A percentile compares a stretch with the other conserved stretches of the same genome.
Evolutionary conservation across 1,140 invertebrate genomes (phyloP).

Genomic region (Neodiprion fabricii): DNA sequence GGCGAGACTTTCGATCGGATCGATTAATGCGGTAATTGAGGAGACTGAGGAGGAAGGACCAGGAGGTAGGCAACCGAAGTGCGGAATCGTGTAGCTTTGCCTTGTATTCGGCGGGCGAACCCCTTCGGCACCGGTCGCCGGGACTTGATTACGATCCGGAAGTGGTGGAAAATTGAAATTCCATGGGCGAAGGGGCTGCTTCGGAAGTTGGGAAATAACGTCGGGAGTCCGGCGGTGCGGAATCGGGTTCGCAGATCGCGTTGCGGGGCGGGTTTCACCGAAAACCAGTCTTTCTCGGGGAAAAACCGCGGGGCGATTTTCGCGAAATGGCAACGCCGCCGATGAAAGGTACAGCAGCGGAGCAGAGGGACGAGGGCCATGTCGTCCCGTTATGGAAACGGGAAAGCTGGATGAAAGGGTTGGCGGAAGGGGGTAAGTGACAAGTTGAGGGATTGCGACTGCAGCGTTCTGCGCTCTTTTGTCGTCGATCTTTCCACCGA

Average conservation of each 20-base stretch:
- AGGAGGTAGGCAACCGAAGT: not conserved
- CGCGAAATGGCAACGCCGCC: too few relatives aligned
- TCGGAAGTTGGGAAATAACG: not conserved
- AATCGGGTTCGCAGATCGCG: not conserved
- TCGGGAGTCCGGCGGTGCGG: not conserved
- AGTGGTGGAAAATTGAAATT: constrained; percentile 7
- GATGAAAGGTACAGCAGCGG: too few relatives aligned
- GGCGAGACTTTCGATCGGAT: not conserved
- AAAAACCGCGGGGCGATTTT: too few relatives aligned
- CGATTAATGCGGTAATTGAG: not conserved
- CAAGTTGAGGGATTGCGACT: not conserved
- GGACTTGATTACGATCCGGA: constrained; percentile 5
- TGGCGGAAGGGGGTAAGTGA: not conserved
- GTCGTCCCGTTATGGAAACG: not conserved
- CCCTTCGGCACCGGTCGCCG: constrained; percentile 1
- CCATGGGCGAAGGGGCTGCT: not conserved
- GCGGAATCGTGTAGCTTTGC: not conserved
- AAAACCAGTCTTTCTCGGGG: not conserved
- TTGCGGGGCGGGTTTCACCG: not conserved
- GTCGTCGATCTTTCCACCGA: not conserved
- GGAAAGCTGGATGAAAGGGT: not conserved
- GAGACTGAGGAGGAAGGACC: not conserved
- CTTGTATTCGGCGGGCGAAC: not conserved
- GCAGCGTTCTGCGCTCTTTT: not conserved
- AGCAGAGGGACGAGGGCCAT: not conserved